These are phyloP conservation scores for Callipepla squamata DNA, from an alignment of 2,113 vertebrate genomes.

Conservation along the genomic window DNA sequence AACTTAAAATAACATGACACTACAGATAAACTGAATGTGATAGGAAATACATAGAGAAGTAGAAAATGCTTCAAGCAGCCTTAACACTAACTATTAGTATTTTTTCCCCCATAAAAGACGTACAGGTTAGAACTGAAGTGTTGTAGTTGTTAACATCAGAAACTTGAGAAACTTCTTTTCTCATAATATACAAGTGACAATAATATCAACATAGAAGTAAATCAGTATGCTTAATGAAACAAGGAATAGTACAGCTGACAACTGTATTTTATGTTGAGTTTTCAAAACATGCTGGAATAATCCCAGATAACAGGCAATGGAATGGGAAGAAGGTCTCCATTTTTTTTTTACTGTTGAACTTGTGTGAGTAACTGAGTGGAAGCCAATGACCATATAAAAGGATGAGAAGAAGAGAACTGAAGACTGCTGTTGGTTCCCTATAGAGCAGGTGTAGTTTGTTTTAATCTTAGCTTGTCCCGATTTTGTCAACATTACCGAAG, in stretches of 20 bases:
- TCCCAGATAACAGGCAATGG: not conserved
- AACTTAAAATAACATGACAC: conserved; percentile 56
- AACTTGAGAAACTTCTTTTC: not conserved
- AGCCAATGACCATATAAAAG: not conserved
- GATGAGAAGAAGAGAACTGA: not conserved
- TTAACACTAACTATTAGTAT: not conserved
- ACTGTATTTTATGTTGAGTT: not conserved
- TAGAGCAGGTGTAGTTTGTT: not conserved
- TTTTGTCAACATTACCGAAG: not conserved
- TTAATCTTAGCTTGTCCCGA: not conserved
- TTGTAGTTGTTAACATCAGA: not conserved
- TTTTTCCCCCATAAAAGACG: not conserved
- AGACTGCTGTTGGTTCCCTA: not conserved
- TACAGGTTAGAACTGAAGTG: not conserved
- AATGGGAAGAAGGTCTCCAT: not conserved
- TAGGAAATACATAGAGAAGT: not conserved
- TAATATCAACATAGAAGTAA: not conserved
- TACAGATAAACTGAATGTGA: conserved; percentile 5
- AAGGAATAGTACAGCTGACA: not conserved
- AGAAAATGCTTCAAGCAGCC: not conserved
- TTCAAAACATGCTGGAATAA: not conserved
- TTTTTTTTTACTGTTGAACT: not conserved
- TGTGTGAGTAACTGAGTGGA: not conserved
- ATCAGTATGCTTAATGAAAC: not conserved
- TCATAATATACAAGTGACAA: fast-evolving